Evolutionary conservation across 2,888 invertebrate species (phyloP).

Genomic region (Ecdyonurus torrentis): DNA sequence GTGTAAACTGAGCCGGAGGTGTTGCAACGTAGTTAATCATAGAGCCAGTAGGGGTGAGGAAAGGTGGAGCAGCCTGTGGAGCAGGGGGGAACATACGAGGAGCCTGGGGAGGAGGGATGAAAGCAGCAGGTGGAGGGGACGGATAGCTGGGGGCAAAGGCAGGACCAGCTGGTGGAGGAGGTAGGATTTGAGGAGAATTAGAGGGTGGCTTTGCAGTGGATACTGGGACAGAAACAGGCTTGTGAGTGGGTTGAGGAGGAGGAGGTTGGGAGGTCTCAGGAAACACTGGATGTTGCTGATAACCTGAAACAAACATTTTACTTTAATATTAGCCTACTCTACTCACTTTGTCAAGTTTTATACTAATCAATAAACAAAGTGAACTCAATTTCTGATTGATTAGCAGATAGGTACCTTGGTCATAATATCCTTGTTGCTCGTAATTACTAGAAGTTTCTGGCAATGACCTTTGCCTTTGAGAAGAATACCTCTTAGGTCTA

Average conservation of each 20-base stretch:
- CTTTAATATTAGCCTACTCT: not conserved
- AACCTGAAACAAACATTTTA: not conserved
- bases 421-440: conserved; percentile 14
- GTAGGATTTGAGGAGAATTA: conserved; percentile 3
- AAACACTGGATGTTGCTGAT: not conserved
- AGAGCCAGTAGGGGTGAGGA: conserved; percentile 17
- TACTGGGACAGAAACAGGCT: conserved; percentile 3
- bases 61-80: conserved; percentile 8
- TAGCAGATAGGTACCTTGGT: conserved; percentile 9
- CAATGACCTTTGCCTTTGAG: conserved; percentile 38
- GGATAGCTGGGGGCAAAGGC: not conserved
- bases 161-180: not conserved
- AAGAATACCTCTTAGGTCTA: conserved; percentile 49
- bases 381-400: too few species aligned
- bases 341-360: not conserved
- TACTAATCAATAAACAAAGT: not conserved
- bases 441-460: conserved; percentile 16
- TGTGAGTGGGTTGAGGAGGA: not conserved
- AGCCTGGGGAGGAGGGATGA: not conserved
- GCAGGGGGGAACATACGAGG: conserved; percentile 4
- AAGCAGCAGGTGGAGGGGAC: not conserved
- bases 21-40: conserved; percentile 16
- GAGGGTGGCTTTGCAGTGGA: not conserved
- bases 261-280: conserved; percentile 4
- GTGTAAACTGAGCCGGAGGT: conserved; percentile 15